Conservation (phyloP, 2,888 invertebrate genomes). For the Bombylius discolor region DNA sequence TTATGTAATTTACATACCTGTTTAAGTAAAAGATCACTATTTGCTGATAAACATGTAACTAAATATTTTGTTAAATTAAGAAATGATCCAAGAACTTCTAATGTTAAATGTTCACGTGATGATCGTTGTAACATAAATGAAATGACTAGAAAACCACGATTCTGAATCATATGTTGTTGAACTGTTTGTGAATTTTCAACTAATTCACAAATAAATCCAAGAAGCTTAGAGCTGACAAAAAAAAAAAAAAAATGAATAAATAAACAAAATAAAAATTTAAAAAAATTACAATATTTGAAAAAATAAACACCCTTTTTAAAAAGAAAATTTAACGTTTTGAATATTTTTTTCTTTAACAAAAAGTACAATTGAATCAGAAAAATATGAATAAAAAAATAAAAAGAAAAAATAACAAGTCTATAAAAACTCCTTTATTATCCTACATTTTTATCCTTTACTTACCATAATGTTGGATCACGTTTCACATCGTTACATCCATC, state of each 20-base stretch:
- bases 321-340: too few relatives aligned
- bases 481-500: slow-evolving; percentile 71
- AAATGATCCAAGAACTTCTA: slow-evolving; percentile 86
- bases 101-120: slow-evolving; percentile 82
- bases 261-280: background rate
- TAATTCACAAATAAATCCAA: slow-evolving; percentile 94
- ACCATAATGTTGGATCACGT: slow-evolving; percentile 82
- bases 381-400: background rate
- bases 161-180: slow-evolving; percentile 98
- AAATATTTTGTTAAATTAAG: slow-evolving; percentile 83
- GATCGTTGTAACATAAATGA: slow-evolving; percentile 92
- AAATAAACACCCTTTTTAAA: too few relatives aligned
- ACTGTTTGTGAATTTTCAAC: slow-evolving; percentile 94
- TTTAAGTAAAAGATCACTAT: slow-evolving; percentile 80
- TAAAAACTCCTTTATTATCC: background rate
- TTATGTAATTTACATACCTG: slow-evolving; percentile 50
- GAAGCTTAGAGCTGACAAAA: slow-evolving; percentile 70
- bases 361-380: background rate
- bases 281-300: too few relatives aligned
- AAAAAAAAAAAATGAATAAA: slow-evolving; percentile 9
- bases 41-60: slow-evolving; percentile 83
- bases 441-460: slow-evolving; percentile 28
- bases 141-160: slow-evolving; percentile 95
- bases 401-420: background rate
- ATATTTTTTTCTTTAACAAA: too few relatives aligned